These are phyloP conservation scores for Cebidichthys violaceus DNA, from an alignment of 2,113 vertebrate genomes.

Conservation along the genomic window DNA sequence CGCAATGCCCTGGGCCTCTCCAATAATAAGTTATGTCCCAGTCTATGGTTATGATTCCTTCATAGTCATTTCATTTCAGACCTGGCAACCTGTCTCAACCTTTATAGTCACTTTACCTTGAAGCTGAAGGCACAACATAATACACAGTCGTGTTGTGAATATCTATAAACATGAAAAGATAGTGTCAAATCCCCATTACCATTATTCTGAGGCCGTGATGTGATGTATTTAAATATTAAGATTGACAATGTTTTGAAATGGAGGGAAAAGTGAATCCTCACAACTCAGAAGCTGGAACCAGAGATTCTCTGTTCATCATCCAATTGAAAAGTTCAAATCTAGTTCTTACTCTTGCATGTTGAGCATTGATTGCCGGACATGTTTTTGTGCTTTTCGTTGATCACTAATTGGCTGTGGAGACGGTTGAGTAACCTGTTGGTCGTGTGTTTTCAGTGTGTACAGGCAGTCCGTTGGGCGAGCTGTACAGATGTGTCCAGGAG, in stretches of 20 bases:
- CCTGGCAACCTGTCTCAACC: background rate
- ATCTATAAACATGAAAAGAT: background rate
- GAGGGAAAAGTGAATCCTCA: background rate
- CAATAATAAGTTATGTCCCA: background rate
- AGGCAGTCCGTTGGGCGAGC: slow-evolving; percentile 93
- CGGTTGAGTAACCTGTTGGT: background rate
- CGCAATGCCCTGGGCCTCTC: background rate
- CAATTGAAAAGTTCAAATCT: background rate
- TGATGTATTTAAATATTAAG: background rate
- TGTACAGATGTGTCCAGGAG: slow-evolving; percentile 92
- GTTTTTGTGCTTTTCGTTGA: background rate
- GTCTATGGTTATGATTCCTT: background rate
- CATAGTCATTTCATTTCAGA: background rate
- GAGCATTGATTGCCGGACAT: background rate
- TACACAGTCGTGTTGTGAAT: background rate
- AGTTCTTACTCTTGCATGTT: background rate
- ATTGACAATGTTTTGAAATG: background rate
- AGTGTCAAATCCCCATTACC: background rate
- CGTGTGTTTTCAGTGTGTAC: slow-evolving; percentile 86
- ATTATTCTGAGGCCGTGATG: background rate
- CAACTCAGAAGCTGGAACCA: background rate
- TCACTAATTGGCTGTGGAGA: background rate
- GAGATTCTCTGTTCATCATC: background rate
- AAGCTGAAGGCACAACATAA: background rate
- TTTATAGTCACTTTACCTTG: background rate